These are phyloP conservation scores for Choloepus didactylus DNA, from an alignment of 2,797 vertebrate genomes.

Conservation along the genomic window DNA sequence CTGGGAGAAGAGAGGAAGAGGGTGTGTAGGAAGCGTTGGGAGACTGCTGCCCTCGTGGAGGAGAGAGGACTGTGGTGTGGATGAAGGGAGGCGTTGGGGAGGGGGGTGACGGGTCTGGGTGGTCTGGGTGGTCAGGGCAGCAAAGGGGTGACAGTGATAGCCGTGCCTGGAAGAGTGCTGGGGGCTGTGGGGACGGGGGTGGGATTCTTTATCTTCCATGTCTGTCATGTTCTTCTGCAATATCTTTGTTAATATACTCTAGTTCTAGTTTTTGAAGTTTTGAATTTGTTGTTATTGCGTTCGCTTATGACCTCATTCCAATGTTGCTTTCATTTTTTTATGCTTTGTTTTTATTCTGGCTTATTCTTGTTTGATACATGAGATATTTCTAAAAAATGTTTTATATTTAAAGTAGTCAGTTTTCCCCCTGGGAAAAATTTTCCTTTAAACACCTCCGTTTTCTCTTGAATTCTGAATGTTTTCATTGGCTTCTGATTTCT, in stretches of 20 bases:
- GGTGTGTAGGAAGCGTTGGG: neutral
- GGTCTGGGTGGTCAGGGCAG: no score
- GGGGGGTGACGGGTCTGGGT: neutral
- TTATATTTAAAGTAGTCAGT: neutral
- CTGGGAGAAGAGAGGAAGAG: no score
- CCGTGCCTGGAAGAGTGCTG: neutral
- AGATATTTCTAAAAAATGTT: neutral
- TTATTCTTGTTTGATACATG: neutral
- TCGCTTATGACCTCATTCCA: neutral
- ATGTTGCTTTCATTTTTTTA: neutral
- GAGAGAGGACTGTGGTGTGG: no score
- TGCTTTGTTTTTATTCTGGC: constrained; percentile 12
- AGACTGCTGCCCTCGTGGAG: neutral
- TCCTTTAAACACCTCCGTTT: neutral
- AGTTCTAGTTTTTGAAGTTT: neutral
- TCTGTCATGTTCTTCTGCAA: neutral
- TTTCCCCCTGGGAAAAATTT: neutral
- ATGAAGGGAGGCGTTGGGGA: neutral
- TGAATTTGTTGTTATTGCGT: neutral
- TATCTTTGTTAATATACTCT: neutral
- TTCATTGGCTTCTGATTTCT: neutral
- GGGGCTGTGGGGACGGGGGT: rapidly evolving
- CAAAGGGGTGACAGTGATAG: neutral
- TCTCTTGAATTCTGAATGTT: neutral
- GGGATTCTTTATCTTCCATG: neutral